Evolutionary conservation across 2,888 invertebrate genomes (phyloP).

Genomic region (Eucriotettix oculatus): DNA sequence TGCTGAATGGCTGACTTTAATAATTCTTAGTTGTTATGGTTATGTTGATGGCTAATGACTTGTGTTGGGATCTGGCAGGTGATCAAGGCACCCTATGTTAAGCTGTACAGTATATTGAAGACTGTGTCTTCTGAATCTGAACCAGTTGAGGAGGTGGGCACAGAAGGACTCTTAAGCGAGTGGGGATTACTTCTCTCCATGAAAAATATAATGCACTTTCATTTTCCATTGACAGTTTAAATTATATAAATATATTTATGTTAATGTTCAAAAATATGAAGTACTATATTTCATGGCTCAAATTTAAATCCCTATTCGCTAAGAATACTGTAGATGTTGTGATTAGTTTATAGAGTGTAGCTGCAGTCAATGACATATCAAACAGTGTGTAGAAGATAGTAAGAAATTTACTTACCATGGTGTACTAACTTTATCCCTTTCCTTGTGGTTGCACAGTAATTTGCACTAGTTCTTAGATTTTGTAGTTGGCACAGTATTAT

Average conservation of each 20-base stretch:
- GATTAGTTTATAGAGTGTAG: not conserved
- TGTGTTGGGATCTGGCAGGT: slow-evolving; percentile 38
- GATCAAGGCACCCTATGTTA: slow-evolving; percentile 92
- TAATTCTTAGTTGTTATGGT: not conserved
- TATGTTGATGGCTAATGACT: not conserved
- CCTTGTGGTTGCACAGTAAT: too few species aligned
- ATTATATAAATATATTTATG: too few species aligned
- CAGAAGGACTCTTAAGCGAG: not conserved
- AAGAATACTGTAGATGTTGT: not conserved
- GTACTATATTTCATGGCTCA: too few species aligned
- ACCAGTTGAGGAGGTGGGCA: slow-evolving; percentile 17
- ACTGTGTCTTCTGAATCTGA: slow-evolving; percentile 47
- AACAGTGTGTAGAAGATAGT: too few species aligned
- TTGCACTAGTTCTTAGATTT: too few species aligned
- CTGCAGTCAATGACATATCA: too few species aligned
- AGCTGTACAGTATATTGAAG: slow-evolving; percentile 92
- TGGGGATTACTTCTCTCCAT: not conserved
- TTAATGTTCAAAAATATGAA: too few species aligned
- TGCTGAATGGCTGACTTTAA: not conserved
- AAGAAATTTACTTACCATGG: too few species aligned
- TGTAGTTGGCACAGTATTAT: too few species aligned
- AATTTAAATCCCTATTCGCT: too few species aligned
- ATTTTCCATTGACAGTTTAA: too few species aligned
- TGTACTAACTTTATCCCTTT: too few species aligned
- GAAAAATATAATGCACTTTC: not conserved